These are phyloP conservation scores for Gymnothorax javanicus DNA, from an alignment of 2,797 vertebrate species.

Conservation along the genomic window DNA sequence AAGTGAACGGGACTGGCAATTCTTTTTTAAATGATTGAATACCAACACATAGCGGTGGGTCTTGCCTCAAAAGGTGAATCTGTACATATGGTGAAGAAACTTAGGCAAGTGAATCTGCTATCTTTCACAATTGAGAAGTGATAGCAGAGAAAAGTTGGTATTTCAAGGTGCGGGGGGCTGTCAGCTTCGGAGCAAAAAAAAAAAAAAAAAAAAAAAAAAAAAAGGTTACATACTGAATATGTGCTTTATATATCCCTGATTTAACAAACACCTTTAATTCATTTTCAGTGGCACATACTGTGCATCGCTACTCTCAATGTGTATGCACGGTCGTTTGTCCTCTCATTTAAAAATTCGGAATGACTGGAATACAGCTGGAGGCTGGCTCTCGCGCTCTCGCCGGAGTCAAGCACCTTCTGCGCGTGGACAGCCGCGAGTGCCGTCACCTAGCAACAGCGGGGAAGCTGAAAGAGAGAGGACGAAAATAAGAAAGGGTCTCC, in stretches of 20 bases:
- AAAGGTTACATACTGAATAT: neutral
- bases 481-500: slow-evolving; percentile 60
- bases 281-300: slow-evolving; percentile 9
- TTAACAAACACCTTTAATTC: neutral
- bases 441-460: slow-evolving; percentile 77
- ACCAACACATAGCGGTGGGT: neutral
- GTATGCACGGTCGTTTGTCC: slow-evolving; percentile 61
- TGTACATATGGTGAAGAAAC: neutral
- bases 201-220: neutral
- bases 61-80: neutral
- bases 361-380: slow-evolving; percentile 57
- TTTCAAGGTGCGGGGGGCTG: neutral
- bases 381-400: slow-evolving; percentile 48
- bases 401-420: slow-evolving; percentile 65
- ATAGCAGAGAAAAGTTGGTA: neutral
- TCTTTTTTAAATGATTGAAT: neutral
- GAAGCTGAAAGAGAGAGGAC: slow-evolving; percentile 51
- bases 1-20: no score
- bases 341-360: slow-evolving; percentile 68
- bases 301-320: slow-evolving; percentile 33
- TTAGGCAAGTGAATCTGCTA: neutral
- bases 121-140: neutral
- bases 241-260: neutral
- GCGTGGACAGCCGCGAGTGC: slow-evolving; percentile 64
- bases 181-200: neutral